Conservation (phyloP, 2,797 vertebrate species). For the Echeneis naucrates region DNA sequence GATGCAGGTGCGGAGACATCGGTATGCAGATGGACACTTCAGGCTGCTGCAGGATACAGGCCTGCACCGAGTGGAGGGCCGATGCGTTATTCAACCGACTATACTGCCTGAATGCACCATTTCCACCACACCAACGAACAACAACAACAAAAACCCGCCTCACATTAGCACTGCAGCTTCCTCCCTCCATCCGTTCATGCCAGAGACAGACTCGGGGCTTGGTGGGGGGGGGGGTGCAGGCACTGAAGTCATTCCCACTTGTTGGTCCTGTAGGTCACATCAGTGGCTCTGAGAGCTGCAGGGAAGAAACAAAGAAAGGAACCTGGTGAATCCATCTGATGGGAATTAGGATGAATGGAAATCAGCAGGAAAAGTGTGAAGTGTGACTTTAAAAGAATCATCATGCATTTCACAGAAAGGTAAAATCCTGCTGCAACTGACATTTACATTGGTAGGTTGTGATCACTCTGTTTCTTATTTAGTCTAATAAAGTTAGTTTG, state of each 20-base stretch:
- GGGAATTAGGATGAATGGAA: slow-evolving; percentile 12
- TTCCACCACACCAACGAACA: slow-evolving; percentile 15
- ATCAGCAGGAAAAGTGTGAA: slow-evolving; percentile 31
- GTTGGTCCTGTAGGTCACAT: slow-evolving; percentile 63
- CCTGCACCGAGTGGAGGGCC: slow-evolving; percentile 52
- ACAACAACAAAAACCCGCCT: not conserved
- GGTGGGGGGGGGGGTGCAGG: slow-evolving; percentile 24
- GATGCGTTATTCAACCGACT: slow-evolving; percentile 55
- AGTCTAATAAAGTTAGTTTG: not conserved
- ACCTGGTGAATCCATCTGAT: too few relatives aligned
- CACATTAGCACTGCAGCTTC: slow-evolving; percentile 37
- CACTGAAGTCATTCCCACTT: slow-evolving; percentile 65
- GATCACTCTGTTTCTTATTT: not conserved
- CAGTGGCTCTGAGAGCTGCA: slow-evolving; percentile 10
- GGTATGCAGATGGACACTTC: slow-evolving; percentile 74
- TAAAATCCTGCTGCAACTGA: slow-evolving; percentile 26
- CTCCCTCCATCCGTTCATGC: slow-evolving; percentile 16
- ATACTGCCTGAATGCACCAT: slow-evolving; percentile 55
- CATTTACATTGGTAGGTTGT: too few relatives aligned
- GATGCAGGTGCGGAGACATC: slow-evolving; percentile 60
- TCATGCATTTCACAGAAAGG: slow-evolving; percentile 12
- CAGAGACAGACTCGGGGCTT: not conserved
- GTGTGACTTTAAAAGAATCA: slow-evolving; percentile 12
- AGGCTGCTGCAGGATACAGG: slow-evolving; percentile 68
- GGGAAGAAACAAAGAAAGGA: too few relatives aligned